Evolutionary conservation across 2,888 invertebrate genomes (phyloP).

Genomic region (Lucinisca nassula): DNA sequence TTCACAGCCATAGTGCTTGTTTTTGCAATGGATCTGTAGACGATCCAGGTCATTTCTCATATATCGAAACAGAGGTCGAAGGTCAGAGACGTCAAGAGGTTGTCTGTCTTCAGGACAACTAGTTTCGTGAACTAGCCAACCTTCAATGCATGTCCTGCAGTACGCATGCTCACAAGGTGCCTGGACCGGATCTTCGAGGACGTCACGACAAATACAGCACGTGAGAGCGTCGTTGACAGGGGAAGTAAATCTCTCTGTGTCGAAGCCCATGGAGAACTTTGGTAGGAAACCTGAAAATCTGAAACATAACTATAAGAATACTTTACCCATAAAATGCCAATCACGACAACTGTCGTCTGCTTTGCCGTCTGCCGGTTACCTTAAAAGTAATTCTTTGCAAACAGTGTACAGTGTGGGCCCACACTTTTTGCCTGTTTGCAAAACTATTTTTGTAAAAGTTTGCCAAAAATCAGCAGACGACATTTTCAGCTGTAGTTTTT

Average conservation of each 20-base stretch:
- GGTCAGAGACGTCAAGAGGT: constrained; percentile 67
- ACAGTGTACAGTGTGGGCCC: no score
- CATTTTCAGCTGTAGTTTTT: no score
- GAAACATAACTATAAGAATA: background rate
- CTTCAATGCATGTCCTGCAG: constrained; percentile 81
- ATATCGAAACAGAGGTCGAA: constrained; percentile 79
- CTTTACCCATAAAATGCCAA: no score
- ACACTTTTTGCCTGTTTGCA: no score
- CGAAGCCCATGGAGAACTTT: constrained; percentile 78
- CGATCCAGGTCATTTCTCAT: constrained; percentile 81
- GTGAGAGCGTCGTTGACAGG: constrained; percentile 81
- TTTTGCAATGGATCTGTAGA: constrained; percentile 77
- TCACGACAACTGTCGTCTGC: no score
- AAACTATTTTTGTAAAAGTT: no score
- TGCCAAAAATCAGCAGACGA: no score
- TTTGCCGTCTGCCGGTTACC: no score
- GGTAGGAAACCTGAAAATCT: constrained; percentile 4
- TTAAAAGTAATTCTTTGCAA: no score
- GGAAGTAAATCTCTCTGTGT: constrained; percentile 79
- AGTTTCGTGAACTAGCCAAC: constrained; percentile 82
- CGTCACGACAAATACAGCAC: constrained; percentile 83
- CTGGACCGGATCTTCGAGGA: constrained; percentile 82
- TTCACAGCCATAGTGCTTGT: constrained; percentile 75
- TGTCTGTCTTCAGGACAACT: constrained; percentile 83
- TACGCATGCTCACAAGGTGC: constrained; percentile 86